Evolutionary conservation across 2,113 vertebrate genomes (phyloP), one percentile per base, ranked within the genome.

Genomic region (Labeo catla): DNA sequence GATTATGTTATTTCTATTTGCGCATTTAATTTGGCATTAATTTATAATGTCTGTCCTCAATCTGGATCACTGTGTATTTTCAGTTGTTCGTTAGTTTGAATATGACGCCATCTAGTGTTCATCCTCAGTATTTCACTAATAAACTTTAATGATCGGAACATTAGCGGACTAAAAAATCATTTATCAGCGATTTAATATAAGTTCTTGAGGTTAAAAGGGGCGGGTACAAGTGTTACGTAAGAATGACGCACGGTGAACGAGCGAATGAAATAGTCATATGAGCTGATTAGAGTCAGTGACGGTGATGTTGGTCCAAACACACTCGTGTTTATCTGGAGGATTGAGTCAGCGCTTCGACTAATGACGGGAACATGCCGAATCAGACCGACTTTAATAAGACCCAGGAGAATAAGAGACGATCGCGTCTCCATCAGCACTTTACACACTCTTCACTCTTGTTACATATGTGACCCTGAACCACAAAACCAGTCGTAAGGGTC

Each of bases 361-460:
- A 78, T 86, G 47, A 66, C 66, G 16, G 39, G n/a, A 83, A 83
- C 28, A 49, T 63, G 78, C 76, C 73, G 72, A 85, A 52, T 84
- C 61, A 84, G 61, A 45, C 34, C 12, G 4, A 36, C 8, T 21
- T 65, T 90, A 88, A 88, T 86, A 28, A 88, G 76, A 4, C 83
- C 43, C 80, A 2, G 13, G 78, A 78, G 84, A 8, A 70, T 9
- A 54, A 12, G 65, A 23, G 63, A 12, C 39, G 34, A 74, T 39
- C 79, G 49, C 19, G 54, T 49, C 50, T 21, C 63, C 2, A 57
- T 79, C 43, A 73, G 63, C 47, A 16, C 57, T 54, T 68, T 57
- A 19, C 52, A 54, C 52, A 19, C 52, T 6, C 52, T 6, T 5
- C 2, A 16, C 52, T 6, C 15, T 13, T 6, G 52, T 54, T 54